These are phyloP conservation scores for Drosophila nigromelanica DNA, from an alignment of 1,140 invertebrate species.

Conservation along the genomic window DNA sequence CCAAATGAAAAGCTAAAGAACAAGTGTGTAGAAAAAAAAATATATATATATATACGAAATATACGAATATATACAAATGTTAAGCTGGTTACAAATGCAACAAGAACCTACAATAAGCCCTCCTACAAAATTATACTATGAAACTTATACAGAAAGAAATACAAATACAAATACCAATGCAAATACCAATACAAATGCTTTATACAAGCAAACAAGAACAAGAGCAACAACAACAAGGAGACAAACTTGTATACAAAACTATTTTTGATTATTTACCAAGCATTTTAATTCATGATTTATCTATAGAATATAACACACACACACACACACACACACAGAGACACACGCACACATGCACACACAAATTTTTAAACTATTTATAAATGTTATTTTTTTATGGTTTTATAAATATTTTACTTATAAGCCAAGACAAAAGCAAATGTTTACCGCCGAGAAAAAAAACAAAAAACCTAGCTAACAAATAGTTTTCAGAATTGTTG, in stretches of 20 bases:
- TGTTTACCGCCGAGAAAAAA: constrained; percentile 36
- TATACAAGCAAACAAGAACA: constrained; percentile 58
- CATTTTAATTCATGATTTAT: constrained; percentile 46
- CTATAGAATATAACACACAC: constrained; percentile 34
- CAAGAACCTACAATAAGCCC: constrained; percentile 30
- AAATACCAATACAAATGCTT: constrained; percentile 54
- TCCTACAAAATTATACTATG: constrained; percentile 18
- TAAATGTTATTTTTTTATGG: constrained; percentile 40
- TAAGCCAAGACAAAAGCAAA: constrained; percentile 59
- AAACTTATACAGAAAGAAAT: constrained; percentile 10
- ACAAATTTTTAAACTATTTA: constrained; percentile 29
- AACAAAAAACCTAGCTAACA: constrained; percentile 25
- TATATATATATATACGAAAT: neutral
- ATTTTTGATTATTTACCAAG: constrained; percentile 62
- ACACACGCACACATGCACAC: constrained; percentile 19
- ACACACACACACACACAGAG: constrained; percentile 23
- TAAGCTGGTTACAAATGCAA: constrained; percentile 40
- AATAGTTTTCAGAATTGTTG: neutral
- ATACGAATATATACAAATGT: constrained; percentile 23
- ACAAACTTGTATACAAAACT: constrained; percentile 30
- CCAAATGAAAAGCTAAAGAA: constrained; percentile 38
- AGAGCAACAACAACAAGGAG: constrained; percentile 13
- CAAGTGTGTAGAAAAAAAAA: neutral
- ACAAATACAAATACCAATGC: constrained; percentile 24
- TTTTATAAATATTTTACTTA: constrained; percentile 32